Evolutionary conservation across 2,888 invertebrate genomes (phyloP), one percentile per base, ranked within the genome.

Genomic region (Melanostoma scalare): DNA sequence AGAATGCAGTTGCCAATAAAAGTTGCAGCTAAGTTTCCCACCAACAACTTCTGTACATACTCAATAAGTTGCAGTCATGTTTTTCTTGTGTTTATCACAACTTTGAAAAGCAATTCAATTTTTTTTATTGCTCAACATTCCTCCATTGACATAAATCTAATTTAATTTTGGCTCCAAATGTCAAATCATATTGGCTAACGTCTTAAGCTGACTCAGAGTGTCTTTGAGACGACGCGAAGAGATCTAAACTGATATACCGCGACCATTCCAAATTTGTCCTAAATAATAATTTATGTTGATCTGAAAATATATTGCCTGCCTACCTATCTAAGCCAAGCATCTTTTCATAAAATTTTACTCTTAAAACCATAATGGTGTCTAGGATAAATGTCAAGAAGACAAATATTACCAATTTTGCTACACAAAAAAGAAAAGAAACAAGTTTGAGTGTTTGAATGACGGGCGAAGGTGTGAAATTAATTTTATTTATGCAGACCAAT

Each of bases 321-420:
- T 10, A 10, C 3, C 6, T 42, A 8, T 42, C 6, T n/a, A 58
- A 58, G 3, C 10, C 2, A 36, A 53, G 1, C 35, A 5, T 9
- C 3, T 20, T 1, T 30, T 40, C 6, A 30, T 35, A 40, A 56
- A 9, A 61, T n/a, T 33, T 40, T 50, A n/a, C 48, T 50, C 63
- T 50, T 0, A 63, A 63, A 40, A 38, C n/a, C 20, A 6, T n/a
- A 63, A 63, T 63, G 63, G 63, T 48, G 6, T 65, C 65, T 56
- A 58, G 67, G 56, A 65, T 58, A 77, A 77, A 77, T 72, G 77
- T 52, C 77, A 77, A 56, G 10, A 48, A 63, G 53, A 48, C 35
- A 42, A 56, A 50, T 50, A 33, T 9, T 36, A 61, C 35, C 6
- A 6, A 33, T 33, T 46, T 35, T 44, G 8, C 6, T 10, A 53